These are phyloP conservation scores for Chrysolina americana DNA, from an alignment of 2,888 invertebrate species.

Conservation along the genomic window DNA sequence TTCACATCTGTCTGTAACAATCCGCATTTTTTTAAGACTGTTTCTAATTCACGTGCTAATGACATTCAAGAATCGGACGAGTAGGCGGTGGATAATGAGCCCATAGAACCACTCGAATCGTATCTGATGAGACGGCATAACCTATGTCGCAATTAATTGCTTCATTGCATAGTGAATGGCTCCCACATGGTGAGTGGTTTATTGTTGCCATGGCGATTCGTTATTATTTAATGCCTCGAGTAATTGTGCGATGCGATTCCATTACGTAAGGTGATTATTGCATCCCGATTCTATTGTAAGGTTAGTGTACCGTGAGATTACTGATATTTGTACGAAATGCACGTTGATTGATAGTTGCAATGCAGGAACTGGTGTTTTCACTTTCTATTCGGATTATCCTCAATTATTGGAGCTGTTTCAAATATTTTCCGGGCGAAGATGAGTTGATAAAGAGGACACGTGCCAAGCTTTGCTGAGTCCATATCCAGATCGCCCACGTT, in stretches of 20 bases:
- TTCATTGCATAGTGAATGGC: not conserved
- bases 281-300: not conserved
- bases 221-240: conserved; percentile 4
- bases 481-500: too few species aligned
- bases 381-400: not conserved
- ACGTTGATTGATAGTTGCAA: not conserved
- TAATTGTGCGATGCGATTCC: not conserved
- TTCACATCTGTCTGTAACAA: too few species aligned
- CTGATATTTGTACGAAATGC: not conserved
- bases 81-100: not conserved
- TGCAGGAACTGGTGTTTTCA: not conserved
- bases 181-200: not conserved
- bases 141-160: conserved; percentile 9
- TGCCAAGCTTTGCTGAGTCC: too few species aligned
- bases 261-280: not conserved
- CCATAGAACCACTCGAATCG: not conserved
- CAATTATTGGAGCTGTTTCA: not conserved
- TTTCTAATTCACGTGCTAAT: not conserved
- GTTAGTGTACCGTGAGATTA: conserved; percentile 9
- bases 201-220: not conserved
- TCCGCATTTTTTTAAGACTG: not conserved
- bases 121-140: conserved; percentile 5
- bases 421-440: too few species aligned
- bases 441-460: too few species aligned
- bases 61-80: not conserved